Percentiles rank a stretch among this genome's conserved stretches.
Conservation (phyloP, 2,113 vertebrate species). For the Tachycineta bicolor region DNA sequence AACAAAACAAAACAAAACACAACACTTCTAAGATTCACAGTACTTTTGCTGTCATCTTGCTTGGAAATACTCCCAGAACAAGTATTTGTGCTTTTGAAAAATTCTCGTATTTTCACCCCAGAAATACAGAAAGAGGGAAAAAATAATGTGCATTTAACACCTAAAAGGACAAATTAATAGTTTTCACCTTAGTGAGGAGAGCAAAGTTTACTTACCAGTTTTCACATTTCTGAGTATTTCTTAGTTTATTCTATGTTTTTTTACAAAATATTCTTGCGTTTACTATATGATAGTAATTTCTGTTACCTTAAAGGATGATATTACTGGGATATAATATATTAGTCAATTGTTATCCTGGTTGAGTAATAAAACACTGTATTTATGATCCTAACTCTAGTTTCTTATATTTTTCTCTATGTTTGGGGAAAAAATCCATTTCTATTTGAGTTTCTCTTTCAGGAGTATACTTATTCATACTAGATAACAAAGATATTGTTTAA, state of each 20-base stretch:
- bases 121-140: neutral
- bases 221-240: neutral
- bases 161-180: neutral
- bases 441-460: neutral
- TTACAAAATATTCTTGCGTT: neutral
- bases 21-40: neutral
- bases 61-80: neutral
- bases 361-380: neutral
- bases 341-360: neutral
- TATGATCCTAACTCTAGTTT: neutral
- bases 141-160: neutral
- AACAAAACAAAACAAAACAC: neutral
- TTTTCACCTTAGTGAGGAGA: neutral
- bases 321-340: neutral
- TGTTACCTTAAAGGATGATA: neutral
- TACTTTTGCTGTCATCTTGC: neutral
- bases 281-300: neutral
- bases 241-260: neutral
- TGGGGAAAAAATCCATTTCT: neutral
- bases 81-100: neutral
- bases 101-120: neutral
- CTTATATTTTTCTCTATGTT: neutral
- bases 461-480: neutral
- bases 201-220: neutral
- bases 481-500: neutral